Percentiles rank a stretch among this genome's conserved stretches.
phyloP scores from a whole-genome alignment of 2,113 vertebrate species.

The Hemicordylus capensis region DNA sequence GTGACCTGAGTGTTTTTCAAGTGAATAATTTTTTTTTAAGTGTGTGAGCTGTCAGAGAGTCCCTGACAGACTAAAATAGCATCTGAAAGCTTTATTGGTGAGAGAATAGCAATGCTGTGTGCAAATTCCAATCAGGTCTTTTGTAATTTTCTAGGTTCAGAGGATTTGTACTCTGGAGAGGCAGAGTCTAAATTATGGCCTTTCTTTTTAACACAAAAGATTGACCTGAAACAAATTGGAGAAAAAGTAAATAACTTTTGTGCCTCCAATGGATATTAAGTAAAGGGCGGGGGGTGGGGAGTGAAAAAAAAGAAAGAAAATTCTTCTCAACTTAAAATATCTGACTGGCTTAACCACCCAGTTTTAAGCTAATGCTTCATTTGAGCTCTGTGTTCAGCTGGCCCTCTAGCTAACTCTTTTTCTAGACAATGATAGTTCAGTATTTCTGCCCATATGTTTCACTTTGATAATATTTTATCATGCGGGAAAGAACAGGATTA shows the following conservation, averaged over 20 bases:
- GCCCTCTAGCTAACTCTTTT: slow-evolving; percentile 80
- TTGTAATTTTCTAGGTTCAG: slow-evolving; percentile 80
- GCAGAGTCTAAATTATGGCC: slow-evolving; percentile 76
- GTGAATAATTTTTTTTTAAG: slow-evolving; percentile 79
- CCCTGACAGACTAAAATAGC: slow-evolving; percentile 77
- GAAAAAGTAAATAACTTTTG: slow-evolving; percentile 81
- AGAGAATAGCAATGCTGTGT: slow-evolving; percentile 71
- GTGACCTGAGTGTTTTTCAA: slow-evolving; percentile 79
- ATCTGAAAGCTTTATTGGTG: slow-evolving; percentile 80
- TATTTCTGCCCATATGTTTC: slow-evolving; percentile 66
- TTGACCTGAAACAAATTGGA: slow-evolving; percentile 79
- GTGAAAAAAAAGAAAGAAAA: slow-evolving; percentile 36
- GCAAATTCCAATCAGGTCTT: slow-evolving; percentile 81
- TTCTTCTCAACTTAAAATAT: slow-evolving; percentile 75
- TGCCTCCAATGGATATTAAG: slow-evolving; percentile 73
- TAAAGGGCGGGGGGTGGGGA: slow-evolving; percentile 24
- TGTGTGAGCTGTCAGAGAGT: slow-evolving; percentile 77
- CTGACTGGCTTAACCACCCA: slow-evolving; percentile 81
- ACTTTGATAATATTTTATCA: slow-evolving; percentile 70
- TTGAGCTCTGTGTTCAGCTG: slow-evolving; percentile 81
- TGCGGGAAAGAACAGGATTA: slow-evolving; percentile 54
- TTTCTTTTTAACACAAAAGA: slow-evolving; percentile 78
- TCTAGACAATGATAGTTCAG: slow-evolving; percentile 75
- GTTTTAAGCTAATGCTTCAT: slow-evolving; percentile 83
- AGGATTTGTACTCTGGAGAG: slow-evolving; percentile 70